Base-by-base conservation (phyloP, 2,113 vertebrate genomes). In the Phycodurus eques region DNA sequence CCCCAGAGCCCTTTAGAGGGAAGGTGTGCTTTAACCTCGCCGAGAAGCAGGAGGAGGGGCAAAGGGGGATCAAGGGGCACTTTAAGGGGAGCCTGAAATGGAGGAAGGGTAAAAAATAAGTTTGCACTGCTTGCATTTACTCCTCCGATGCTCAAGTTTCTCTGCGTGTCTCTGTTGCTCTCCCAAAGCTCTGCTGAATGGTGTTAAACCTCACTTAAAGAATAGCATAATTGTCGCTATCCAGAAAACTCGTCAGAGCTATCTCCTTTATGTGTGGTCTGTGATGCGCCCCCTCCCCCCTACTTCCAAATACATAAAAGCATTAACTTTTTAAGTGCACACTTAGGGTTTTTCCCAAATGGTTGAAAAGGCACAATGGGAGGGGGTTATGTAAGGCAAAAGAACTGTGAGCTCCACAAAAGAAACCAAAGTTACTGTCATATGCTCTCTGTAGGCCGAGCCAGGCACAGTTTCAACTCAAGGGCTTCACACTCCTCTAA, bases 201-300 rank as follows among this genome's bases (percentile, higher is more conserved):
- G 67, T 67, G 72, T 72, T 85, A 87, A 86, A 87, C 76, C 78
- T 73, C 1, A 57, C 80, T 85, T 81, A 80, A 73, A 84, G 78
- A 81, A 80, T 73, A 85, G 80, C 73, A 77, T 80, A 86, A 87
- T 85, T 81, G 85, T 85, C 75, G 73, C 87, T 88, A 87, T 83
- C 81, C 77, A 71, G 70, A 74, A 86, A 88, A 73, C 73, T 80
- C 85, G 81, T 95, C 92, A 93, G 92, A 91, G 91, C 92, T 90
- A 91, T 94, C 88, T 94, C 91, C 87, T 92, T 94, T 90, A 93
- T 95, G 88, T 93, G 90, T 85, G 90, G 90, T 93, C 93, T 87
- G 92, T 92, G 93, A 82, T 33, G 87, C 77, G 14, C 75, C 93
- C 93, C 92, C 92, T 93, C 92, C 92, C 92, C 90, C 76, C 79